A percentile compares a stretch with the other conserved stretches of the same genome.
Conservation (phyloP, 1,140 invertebrate genomes). For the Druon quercuslanigerum region DNA sequence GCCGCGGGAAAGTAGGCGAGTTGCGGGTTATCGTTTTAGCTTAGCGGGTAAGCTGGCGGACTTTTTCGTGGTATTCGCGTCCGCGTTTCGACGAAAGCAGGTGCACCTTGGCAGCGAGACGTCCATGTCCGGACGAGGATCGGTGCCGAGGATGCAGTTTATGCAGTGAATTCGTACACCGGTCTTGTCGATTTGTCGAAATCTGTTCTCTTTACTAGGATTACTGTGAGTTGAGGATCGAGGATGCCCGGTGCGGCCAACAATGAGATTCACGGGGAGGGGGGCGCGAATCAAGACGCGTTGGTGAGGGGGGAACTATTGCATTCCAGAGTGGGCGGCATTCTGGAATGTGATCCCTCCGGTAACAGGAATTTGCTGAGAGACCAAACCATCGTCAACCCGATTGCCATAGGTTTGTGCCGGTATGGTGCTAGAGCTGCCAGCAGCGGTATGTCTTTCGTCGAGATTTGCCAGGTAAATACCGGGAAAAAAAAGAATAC, state of each 20-base stretch:
- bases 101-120: background rate
- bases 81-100: constrained; percentile 48
- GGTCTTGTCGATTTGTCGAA: background rate
- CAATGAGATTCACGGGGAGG: constrained; percentile 44
- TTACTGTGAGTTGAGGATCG: constrained; percentile 12
- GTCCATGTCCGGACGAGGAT: constrained; percentile 39
- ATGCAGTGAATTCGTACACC: background rate
- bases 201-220: background rate
- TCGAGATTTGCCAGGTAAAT: constrained; percentile 71
- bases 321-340: constrained; percentile 75
- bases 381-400: constrained; percentile 48
- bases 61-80: constrained; percentile 45
- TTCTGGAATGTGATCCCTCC: constrained; percentile 71
- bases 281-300: constrained; percentile 60
- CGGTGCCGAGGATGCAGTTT: constrained; percentile 45
- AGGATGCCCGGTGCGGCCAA: constrained; percentile 36
- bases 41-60: constrained; percentile 25
- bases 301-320: constrained; percentile 62
- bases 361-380: constrained; percentile 60
- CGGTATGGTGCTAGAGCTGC: constrained; percentile 68
- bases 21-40: background rate
- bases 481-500: background rate
- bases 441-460: constrained; percentile 69
- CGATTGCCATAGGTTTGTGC: constrained; percentile 65
- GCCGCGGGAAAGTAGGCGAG: constrained; percentile 71